phyloP scores from a whole-genome alignment of 2,797 vertebrate genomes.

The Xerus rutilus region DNA sequence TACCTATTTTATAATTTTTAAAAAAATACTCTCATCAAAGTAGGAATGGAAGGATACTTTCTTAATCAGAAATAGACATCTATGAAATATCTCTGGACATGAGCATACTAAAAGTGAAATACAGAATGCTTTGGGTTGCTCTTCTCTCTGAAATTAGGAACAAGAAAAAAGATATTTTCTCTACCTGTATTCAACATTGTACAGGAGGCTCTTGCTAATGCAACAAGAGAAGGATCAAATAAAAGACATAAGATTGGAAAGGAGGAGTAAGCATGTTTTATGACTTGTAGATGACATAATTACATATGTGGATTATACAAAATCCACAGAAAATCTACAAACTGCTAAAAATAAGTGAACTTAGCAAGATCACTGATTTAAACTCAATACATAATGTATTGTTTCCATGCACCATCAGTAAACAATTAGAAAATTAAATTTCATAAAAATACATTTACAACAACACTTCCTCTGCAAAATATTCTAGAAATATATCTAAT shows the following conservation, averaged over 20 bases:
- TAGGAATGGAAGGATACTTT: background rate
- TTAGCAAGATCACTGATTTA: background rate
- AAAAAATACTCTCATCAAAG: background rate
- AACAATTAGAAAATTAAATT: constrained; percentile 20
- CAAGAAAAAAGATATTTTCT: background rate
- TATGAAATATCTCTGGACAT: background rate
- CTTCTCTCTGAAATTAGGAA: background rate
- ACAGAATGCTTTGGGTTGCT: background rate
- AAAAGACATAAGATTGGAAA: constrained; percentile 14
- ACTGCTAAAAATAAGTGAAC: constrained; percentile 27
- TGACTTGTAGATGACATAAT: background rate
- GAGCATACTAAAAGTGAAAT: background rate
- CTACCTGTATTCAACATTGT: background rate
- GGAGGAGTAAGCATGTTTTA: background rate
- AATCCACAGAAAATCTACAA: background rate
- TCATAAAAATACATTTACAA: background rate
- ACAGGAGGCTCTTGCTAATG: background rate
- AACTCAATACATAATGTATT: background rate
- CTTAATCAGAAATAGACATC: background rate
- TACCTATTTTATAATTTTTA: background rate
- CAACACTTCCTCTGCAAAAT: background rate
- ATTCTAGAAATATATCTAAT: background rate
- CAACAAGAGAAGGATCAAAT: background rate
- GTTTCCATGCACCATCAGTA: background rate
- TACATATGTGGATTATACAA: background rate